Base-by-base conservation (phyloP, 2,888 invertebrate genomes). In the Quadriops clusia region DNA sequence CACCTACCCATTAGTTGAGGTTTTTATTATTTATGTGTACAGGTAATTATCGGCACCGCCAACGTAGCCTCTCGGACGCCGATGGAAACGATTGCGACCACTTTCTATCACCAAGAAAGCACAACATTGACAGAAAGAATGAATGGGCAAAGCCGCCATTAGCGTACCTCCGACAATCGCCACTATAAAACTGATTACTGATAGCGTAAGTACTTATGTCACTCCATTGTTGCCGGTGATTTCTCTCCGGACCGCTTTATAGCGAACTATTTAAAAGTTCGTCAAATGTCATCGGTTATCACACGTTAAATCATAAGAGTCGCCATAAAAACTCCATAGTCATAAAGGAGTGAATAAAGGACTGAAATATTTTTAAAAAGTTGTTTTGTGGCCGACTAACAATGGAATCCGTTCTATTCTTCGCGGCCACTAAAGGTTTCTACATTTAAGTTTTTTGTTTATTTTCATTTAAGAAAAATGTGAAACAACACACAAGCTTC, bases 121-220 rank as follows among this genome's bases (percentile, higher is more conserved):
- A n/a, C n/a, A 37, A 28, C 38, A 38, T 38, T 40, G 39, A 39
- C 38, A 37, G 41, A 37, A 35, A 38, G 36, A 35, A 33, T 34
- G 38, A 37, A 40, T 38, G 38, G 41, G 39, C 38, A 41, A 42
- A 29, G 24, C 32, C 25, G 40, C 44, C 42, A 44, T 44, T 44
- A 43, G 40, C 40, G 41, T 41, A 38, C 40, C 34, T 32, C 24
- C 31, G 35, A 38, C 34, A 43, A 39, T 39, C 39, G 31, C 32
- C 33, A 24, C 36, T 37, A 35, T 33, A 37, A 38, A 41, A 27
- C 37, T 34, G 39, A 41, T 40, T 40, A 34, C 31, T 27, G 36
- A 38, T 35, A 37, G 34, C 26, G 30, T 28, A 29, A 33, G 30
- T 37, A 28, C 30, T 36, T 40, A 36, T 37, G 37, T 35, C 36